phyloP scores from a whole-genome alignment of 2,797 vertebrate species.

The Gymnopithys bicolor region DNA sequence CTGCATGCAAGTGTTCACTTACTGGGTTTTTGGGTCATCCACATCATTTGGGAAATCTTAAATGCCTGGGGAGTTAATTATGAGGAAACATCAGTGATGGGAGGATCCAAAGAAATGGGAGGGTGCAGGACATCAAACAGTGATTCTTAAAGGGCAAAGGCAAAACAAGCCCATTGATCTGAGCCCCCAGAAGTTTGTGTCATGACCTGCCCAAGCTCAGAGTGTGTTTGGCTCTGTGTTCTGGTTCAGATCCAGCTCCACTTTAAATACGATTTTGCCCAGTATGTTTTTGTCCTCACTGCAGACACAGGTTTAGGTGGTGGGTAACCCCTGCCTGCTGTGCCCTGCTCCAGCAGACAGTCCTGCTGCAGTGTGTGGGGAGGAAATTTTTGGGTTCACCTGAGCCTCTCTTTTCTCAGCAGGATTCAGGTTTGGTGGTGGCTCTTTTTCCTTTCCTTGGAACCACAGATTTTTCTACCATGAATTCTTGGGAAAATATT shows the following conservation, averaged over 20 bases:
- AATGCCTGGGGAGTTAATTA: not conserved
- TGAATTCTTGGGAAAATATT: conserved; percentile 45
- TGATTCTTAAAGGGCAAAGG: not conserved
- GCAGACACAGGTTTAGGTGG: not conserved
- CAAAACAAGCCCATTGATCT: not conserved
- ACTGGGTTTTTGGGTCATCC: not conserved
- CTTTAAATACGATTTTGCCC: not conserved
- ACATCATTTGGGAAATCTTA: not conserved
- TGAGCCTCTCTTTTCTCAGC: not conserved
- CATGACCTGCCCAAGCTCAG: not conserved
- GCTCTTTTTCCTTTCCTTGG: not conserved
- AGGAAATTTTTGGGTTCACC: not conserved
- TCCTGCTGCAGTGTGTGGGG: not conserved
- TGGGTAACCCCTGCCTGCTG: not conserved
- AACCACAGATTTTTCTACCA: conserved; percentile 29
- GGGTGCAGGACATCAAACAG: not conserved
- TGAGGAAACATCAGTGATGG: not conserved
- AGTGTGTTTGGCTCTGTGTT: not conserved
- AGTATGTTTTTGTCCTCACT: not conserved
- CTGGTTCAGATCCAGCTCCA: not conserved
- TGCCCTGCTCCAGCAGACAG: not conserved
- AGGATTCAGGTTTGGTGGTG: not conserved
- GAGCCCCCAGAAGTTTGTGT: not conserved
- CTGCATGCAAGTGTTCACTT: not conserved
- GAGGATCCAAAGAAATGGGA: not conserved